A percentile compares a stretch with the other conserved stretches of the same genome.
Evolutionary conservation across 2,888 invertebrate genomes (phyloP).

Genomic region (Cheilosia grossa): DNA sequence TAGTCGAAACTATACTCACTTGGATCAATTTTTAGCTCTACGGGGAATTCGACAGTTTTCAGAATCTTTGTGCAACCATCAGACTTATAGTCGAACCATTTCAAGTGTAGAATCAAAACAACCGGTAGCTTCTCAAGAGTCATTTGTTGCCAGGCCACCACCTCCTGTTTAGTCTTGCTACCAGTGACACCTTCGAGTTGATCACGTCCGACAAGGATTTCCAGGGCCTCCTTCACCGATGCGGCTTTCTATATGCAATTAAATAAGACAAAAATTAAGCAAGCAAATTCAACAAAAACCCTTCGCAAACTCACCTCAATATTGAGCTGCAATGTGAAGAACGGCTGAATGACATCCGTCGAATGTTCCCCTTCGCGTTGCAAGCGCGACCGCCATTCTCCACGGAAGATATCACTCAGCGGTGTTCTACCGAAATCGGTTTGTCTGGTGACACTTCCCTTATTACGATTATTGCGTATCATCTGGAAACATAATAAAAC

Average conservation of each 20-base stretch:
- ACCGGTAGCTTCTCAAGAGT: slow-evolving; percentile 95
- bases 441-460: slow-evolving; percentile 93
- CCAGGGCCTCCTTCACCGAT: slow-evolving; percentile 93
- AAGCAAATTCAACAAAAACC: slow-evolving; percentile 4
- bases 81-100: slow-evolving; percentile 95
- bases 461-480: slow-evolving; percentile 91
- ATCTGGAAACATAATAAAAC: slow-evolving; percentile 76
- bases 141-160: slow-evolving; percentile 95
- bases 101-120: slow-evolving; percentile 94
- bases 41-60: slow-evolving; percentile 94
- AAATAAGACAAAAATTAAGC: slow-evolving; percentile 33
- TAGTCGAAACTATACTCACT: slow-evolving; percentile 85
- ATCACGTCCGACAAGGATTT: slow-evolving; percentile 92
- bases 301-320: slow-evolving; percentile 88
- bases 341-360: slow-evolving; percentile 97
- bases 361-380: slow-evolving; percentile 87
- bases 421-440: slow-evolving; percentile 93
- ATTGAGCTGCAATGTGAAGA: slow-evolving; percentile 97
- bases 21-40: slow-evolving; percentile 94
- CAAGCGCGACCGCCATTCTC: slow-evolving; percentile 93
- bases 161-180: slow-evolving; percentile 90
- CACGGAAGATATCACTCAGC: slow-evolving; percentile 96
- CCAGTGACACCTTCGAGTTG: slow-evolving; percentile 94
- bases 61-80: slow-evolving; percentile 96
- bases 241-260: slow-evolving; percentile 87